Evolutionary conservation across 2,888 invertebrate genomes (phyloP).

Genomic region (Tenodera sinensis): DNA sequence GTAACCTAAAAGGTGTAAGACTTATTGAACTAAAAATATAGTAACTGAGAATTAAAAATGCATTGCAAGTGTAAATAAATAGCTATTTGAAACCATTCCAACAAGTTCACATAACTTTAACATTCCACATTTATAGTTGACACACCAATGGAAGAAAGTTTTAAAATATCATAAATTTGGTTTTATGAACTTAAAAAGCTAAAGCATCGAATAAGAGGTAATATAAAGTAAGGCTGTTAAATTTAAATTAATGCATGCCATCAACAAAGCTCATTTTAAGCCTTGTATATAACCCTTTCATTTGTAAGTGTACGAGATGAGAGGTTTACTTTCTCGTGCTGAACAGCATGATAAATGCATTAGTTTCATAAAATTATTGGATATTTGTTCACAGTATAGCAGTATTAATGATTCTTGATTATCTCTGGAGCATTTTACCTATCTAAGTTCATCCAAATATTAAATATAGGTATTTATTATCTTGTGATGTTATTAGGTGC

Average conservation of each 20-base stretch:
- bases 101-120: not conserved
- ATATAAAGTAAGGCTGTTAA: not conserved
- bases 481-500: no score
- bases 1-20: not conserved
- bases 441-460: no score
- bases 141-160: not conserved
- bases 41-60: not conserved
- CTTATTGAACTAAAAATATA: not conserved
- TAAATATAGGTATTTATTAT: no score
- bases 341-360: no score
- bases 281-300: no score
- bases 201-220: not conserved
- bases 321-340: no score
- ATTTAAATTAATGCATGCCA: not conserved
- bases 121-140: not conserved
- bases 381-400: no score
- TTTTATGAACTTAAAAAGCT: not conserved
- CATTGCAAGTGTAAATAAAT: not conserved
- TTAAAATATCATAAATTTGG: not conserved
- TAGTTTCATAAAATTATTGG: no score
- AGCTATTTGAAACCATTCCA: not conserved
- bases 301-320: no score
- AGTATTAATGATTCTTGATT: no score
- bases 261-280: no score
- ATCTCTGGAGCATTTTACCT: no score